phyloP scores from a whole-genome alignment of 2,797 vertebrate species.

The Danio aesculapii region DNA sequence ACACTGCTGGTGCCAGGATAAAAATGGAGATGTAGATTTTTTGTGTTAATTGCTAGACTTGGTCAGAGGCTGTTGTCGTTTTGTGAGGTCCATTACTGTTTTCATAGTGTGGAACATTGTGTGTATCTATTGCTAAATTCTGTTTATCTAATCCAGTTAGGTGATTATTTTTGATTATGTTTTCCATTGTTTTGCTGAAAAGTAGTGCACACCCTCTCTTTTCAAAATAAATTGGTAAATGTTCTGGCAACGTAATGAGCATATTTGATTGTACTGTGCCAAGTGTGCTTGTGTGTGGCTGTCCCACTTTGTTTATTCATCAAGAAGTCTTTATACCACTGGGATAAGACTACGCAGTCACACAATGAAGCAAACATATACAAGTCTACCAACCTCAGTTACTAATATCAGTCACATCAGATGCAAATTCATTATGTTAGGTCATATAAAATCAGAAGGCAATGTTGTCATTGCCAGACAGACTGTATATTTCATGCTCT shows the following conservation, averaged over 20 bases:
- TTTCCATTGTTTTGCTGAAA: constrained; percentile 28
- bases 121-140: constrained; percentile 14
- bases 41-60: constrained; percentile 18
- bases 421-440: background rate
- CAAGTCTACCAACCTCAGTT: background rate
- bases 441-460: constrained; percentile 5
- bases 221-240: constrained; percentile 19
- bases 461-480: constrained; percentile 15
- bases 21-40: background rate
- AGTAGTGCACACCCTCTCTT: background rate
- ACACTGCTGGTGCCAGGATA: background rate
- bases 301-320: constrained; percentile 17
- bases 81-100: constrained; percentile 21
- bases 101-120: background rate
- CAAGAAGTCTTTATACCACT: background rate
- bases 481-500: constrained; percentile 25
- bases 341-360: background rate
- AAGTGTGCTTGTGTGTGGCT: background rate
- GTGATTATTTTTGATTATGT: constrained; percentile 9
- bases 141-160: constrained; percentile 31
- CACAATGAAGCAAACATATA: background rate
- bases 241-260: background rate
- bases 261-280: constrained; percentile 4
- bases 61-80: constrained; percentile 18
- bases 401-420: background rate